Evolutionary conservation across 2,888 invertebrate species (phyloP).

Genomic region (Agonopterix heracliana): DNA sequence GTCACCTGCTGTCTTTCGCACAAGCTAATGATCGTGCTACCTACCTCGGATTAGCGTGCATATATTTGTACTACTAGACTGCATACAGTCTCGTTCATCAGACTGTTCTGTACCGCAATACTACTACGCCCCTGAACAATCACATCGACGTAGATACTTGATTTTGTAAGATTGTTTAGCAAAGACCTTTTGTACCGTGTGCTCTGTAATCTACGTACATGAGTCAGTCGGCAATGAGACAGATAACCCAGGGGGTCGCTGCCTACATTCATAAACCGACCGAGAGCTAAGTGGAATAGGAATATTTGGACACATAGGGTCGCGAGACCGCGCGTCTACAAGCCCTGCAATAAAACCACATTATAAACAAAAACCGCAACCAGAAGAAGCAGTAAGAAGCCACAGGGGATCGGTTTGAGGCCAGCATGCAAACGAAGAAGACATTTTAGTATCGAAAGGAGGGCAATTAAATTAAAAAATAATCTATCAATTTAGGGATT

Average conservation of each 20-base stretch:
- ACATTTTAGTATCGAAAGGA: constrained; percentile 29
- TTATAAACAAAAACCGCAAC: constrained; percentile 38
- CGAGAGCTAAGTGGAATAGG: too few relatives aligned
- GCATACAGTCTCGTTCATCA: too few relatives aligned
- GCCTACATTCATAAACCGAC: not conserved
- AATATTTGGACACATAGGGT: constrained; percentile 5
- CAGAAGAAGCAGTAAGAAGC: constrained; percentile 35
- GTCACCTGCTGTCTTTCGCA: not conserved
- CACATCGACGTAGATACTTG: not conserved
- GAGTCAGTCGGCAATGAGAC: not conserved
- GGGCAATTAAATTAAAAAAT: constrained; percentile 25
- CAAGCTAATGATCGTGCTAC: not conserved
- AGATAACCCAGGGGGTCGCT: not conserved
- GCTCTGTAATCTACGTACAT: constrained; percentile 16
- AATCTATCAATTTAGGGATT: constrained; percentile 34
- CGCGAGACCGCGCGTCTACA: constrained; percentile 2
- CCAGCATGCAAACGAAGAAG: constrained; percentile 35
- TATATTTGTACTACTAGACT: too few relatives aligned
- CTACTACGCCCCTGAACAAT: constrained; percentile 2
- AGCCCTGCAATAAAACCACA: constrained; percentile 34
- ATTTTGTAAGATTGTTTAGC: too few relatives aligned
- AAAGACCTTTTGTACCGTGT: not conserved
- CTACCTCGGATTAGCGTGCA: not conserved
- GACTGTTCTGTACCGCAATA: not conserved
- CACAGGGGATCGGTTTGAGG: constrained; percentile 19